Conservation (phyloP, 2,797 vertebrate genomes). For the Rhadinocentrus ornatus region DNA sequence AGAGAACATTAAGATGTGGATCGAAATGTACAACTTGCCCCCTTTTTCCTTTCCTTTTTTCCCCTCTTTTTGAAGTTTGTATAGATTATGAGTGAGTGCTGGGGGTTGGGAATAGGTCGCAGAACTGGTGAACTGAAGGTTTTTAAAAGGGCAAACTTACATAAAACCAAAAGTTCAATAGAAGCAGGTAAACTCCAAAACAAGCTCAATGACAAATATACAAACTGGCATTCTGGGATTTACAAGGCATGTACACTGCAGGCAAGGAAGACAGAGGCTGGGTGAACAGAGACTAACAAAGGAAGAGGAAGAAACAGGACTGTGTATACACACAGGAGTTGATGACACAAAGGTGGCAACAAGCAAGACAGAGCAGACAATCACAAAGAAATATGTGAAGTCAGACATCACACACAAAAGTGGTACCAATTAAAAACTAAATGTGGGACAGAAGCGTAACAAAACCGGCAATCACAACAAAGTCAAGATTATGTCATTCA, state of each 20-base stretch:
- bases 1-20: background rate
- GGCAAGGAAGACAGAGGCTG: background rate
- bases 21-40: too few relatives aligned
- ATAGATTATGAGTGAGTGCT: background rate
- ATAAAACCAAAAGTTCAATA: background rate
- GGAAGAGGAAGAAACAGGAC: background rate
- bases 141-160: too few relatives aligned
- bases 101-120: background rate
- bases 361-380: background rate
- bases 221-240: background rate
- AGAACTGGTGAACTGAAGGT: background rate
- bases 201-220: background rate
- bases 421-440: too few relatives aligned
- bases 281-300: background rate
- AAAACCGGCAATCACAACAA: too few relatives aligned
- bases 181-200: background rate
- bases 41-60: background rate
- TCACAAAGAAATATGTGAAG: too few relatives aligned
- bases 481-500: too few relatives aligned
- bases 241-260: background rate
- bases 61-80: background rate
- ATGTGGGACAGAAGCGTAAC: too few relatives aligned
- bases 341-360: background rate
- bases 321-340: background rate
- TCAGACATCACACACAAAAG: too few relatives aligned